phyloP scores from a whole-genome alignment of 2,888 invertebrate genomes.

The Amitus sp. region DNA sequence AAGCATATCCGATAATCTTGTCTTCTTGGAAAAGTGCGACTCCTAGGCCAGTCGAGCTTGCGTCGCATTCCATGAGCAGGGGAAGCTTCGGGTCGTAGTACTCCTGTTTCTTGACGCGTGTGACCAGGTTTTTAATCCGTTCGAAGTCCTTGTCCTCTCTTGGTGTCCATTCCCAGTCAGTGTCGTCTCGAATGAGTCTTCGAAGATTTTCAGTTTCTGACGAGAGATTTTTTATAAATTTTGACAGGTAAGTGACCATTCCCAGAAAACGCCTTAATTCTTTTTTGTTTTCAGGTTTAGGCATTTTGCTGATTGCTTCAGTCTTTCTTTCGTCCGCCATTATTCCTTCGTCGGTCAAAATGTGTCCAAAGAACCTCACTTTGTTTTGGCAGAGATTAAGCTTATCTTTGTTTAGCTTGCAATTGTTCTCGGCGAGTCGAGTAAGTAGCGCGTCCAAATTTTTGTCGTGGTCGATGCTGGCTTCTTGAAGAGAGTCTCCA shows the following conservation, averaged over 20 bases:
- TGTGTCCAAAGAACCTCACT: constrained; percentile 17
- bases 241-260: constrained; percentile 10
- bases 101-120: not conserved
- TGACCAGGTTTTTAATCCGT: constrained; percentile 6
- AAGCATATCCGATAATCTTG: constrained; percentile 53
- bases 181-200: constrained; percentile 1
- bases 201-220: not conserved
- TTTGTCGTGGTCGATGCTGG: not conserved
- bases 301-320: constrained; percentile 5
- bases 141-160: not conserved
- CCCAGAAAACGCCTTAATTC: constrained; percentile 11
- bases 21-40: constrained; percentile 52
- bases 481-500: constrained; percentile 7
- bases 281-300: not conserved
- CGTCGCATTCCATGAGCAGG: constrained; percentile 10
- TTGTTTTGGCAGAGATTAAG: constrained; percentile 1
- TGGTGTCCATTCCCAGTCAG: constrained; percentile 5
- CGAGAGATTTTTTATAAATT: constrained; percentile 6
- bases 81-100: constrained; percentile 14
- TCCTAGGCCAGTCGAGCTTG: constrained; percentile 45
- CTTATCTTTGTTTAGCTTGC: constrained; percentile 11
- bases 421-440: not conserved
- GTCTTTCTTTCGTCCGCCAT: not conserved
- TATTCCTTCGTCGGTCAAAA: constrained; percentile 5
- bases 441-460: constrained; percentile 6